Percentiles rank a stretch among this genome's conserved stretches.
Conservation (phyloP, 2,113 vertebrate species). For the Microtus montanus region DNA sequence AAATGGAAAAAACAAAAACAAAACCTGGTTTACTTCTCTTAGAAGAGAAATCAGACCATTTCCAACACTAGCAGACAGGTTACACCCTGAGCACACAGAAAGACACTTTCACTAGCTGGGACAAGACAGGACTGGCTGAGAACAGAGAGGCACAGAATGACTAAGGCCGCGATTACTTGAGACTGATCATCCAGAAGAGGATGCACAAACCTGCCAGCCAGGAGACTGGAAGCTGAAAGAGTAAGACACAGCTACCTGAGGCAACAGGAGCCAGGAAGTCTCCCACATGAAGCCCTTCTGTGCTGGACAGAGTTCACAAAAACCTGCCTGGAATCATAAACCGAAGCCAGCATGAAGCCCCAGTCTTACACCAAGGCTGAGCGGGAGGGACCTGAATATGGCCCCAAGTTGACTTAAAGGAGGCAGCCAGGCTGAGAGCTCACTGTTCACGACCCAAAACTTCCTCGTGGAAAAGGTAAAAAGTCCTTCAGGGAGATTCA, state of each 20-base stretch:
- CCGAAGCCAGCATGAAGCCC: not conserved
- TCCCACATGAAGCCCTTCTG: too few species aligned
- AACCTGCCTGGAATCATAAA: not conserved
- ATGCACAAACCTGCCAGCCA: not conserved
- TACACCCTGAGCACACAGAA: not conserved
- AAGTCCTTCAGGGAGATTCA: not conserved
- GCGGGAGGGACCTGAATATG: not conserved
- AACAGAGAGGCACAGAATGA: too few species aligned
- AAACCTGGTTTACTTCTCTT: too few species aligned
- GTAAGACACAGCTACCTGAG: fast-evolving
- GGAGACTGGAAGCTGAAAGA: not conserved
- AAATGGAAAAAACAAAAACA: not conserved
- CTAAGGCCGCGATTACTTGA: fast-evolving
- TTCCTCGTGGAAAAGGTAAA: not conserved
- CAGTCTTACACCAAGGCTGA: not conserved
- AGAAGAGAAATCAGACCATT: not conserved
- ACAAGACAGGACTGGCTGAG: too few species aligned
- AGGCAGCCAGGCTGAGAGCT: not conserved
- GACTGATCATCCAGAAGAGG: not conserved
- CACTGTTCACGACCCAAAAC: not conserved
- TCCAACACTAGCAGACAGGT: not conserved
- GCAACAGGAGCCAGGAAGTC: not conserved
- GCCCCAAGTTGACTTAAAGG: not conserved
- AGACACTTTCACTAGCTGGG: not conserved
- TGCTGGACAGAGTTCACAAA: not conserved